Evolutionary conservation across 2,888 invertebrate species (phyloP).

Genomic region (Heliconius sara): DNA sequence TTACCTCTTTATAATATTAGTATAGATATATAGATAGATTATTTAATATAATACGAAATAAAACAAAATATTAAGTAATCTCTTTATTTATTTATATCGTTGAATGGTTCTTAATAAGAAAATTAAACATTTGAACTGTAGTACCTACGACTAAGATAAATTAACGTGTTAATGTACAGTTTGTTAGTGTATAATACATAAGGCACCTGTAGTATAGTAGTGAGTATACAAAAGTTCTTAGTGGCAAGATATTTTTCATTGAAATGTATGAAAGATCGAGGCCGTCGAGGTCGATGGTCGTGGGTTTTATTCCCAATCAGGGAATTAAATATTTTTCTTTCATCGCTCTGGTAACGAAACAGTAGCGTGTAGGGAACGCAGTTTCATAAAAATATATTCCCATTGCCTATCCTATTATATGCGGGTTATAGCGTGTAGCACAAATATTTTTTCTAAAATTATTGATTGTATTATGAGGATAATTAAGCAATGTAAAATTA

Average conservation of each 20-base stretch:
- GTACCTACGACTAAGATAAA: slow-evolving; percentile 60
- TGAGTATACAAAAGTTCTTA: slow-evolving; percentile 61
- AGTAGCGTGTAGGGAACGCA: no score
- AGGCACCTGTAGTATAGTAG: slow-evolving; percentile 67
- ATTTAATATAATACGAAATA: background rate
- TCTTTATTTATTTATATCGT: slow-evolving; percentile 41
- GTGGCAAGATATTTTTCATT: slow-evolving; percentile 45
- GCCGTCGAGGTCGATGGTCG: no score
- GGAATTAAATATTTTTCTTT: no score
- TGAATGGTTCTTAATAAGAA: slow-evolving; percentile 60
- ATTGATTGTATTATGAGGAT: no score
- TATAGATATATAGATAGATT: no score
- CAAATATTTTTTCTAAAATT: background rate
- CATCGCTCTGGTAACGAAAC: no score
- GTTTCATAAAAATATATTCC: no score
- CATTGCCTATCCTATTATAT: background rate
- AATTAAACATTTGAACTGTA: slow-evolving; percentile 68
- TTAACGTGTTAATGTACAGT: slow-evolving; percentile 72
- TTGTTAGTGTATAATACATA: slow-evolving; percentile 68
- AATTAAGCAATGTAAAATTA: no score
- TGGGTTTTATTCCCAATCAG: no score
- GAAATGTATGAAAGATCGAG: no score
- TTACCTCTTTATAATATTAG: no score
- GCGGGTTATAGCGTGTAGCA: background rate
- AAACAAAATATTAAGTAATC: slow-evolving; percentile 40